Base-by-base conservation (phyloP, 2,113 vertebrate genomes). In the Gambusia affinis region DNA sequence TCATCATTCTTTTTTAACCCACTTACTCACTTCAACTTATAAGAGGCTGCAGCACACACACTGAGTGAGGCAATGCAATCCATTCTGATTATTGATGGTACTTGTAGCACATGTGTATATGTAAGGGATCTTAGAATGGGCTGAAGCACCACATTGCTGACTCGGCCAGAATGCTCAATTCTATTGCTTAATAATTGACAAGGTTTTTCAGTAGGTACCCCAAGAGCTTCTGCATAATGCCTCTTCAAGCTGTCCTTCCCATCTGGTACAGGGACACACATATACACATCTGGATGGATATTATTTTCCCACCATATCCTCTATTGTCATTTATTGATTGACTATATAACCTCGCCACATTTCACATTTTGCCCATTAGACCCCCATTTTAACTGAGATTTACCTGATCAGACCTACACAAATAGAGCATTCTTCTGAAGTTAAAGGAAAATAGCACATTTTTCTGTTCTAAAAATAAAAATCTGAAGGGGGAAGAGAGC, bases 141-240 rank as follows among this genome's bases (percentile, higher is more conserved):
- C 24, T 71, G 54, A 75, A 76, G 42, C 81, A 65, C 84, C 72
- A 80, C 72, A 39, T 33, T 68, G 67, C 81, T 90, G 87, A 92
- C 78, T 37, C 3, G 68, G 67, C 77, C 84, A 87, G 54, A 65
- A 68, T 69, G 83, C 72, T 74, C 78, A 79, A 73, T 68, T 67
- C 75, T 85, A 76, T 73, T 69, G 66, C 75, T 80, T 91, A 91
- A 89, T 92, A 91, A 91, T 90, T 88, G 87, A 90, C 76, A 82
- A 78, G 75, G 54, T 44, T 37, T 82, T 77, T 82, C 75, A 75
- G 27, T n/a, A 35, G 17, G 64, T 64, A 37, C 60, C 84, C 67
- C 24, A 69, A 74, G 74, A 80, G 44, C 57, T 75, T 30, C 27
- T 67, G 29, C 70, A 61, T 76, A 54, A 81, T 76, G 64, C 85